Conservation (phyloP, 64 coral and sea anemone species). For the Catalaphyllia jardinei region DNA sequence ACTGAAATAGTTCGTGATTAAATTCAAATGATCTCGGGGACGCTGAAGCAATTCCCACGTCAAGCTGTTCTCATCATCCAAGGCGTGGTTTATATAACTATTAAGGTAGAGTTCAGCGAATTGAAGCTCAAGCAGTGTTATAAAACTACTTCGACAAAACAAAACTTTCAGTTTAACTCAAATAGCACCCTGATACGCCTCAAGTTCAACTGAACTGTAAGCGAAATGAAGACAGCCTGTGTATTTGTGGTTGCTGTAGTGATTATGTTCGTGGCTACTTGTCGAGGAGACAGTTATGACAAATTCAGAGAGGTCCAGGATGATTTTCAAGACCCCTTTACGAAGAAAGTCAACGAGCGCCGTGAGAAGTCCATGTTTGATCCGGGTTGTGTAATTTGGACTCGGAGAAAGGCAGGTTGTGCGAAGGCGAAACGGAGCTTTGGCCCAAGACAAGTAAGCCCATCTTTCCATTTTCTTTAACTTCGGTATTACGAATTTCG, state of each 20-base stretch:
- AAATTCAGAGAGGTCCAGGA: not conserved
- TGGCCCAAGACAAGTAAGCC: not conserved
- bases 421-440: not conserved
- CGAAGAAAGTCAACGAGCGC: conserved; percentile 7
- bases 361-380: not conserved
- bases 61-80: not conserved
- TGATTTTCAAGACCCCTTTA: not conserved
- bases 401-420: not conserved
- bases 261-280: not conserved
- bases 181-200: not conserved
- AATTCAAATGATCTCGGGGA: not conserved
- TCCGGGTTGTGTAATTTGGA: not conserved
- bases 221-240: not conserved
- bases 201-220: not conserved
- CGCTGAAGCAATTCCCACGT: not conserved
- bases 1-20: not conserved
- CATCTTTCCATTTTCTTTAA: not conserved
- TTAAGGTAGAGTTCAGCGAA: conserved; percentile 1
- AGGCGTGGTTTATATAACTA: not conserved
- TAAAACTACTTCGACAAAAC: not conserved
- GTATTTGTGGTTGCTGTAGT: not conserved
- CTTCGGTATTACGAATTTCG: too few species aligned
- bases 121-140: not conserved
- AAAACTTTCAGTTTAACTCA: not conserved
- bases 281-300: not conserved